Conservation (phyloP, 2,888 invertebrate species). For the Hetaerina titia region DNA sequence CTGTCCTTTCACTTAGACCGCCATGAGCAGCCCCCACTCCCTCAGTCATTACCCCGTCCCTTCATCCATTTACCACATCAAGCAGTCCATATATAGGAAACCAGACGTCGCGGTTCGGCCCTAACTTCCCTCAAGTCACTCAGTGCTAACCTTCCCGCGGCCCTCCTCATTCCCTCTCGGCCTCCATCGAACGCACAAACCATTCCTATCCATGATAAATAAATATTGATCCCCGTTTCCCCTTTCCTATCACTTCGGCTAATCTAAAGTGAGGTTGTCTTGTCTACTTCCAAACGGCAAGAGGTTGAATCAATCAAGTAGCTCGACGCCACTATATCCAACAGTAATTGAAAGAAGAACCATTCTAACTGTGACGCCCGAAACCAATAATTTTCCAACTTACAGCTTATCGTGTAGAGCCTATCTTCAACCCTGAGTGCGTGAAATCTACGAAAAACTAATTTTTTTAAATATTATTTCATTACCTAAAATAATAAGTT, state of each 20-base stretch:
- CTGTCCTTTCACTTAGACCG: constrained; percentile 3
- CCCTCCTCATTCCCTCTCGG: background rate
- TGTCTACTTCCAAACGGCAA: background rate
- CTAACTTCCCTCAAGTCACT: background rate
- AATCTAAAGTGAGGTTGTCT: background rate
- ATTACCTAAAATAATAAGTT: too few species aligned
- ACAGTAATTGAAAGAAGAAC: too few species aligned
- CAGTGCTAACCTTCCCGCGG: constrained; percentile 15
- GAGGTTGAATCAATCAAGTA: background rate
- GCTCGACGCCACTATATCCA: background rate
- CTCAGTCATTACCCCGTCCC: background rate
- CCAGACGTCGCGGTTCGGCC: constrained; percentile 16
- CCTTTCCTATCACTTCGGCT: background rate
- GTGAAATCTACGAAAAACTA: too few species aligned
- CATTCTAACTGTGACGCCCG: too few species aligned
- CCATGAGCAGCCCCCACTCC: background rate
- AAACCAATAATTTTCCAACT: too few species aligned
- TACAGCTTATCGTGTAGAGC: too few species aligned
- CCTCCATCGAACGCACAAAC: background rate
- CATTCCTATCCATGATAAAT: background rate
- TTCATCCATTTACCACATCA: background rate
- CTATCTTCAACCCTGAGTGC: too few species aligned
- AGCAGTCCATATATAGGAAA: constrained; percentile 49
- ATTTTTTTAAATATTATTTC: too few species aligned
- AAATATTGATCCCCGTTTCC: background rate